A percentile compares a stretch with the other conserved stretches of the same genome.
Evolutionary conservation across 2,113 vertebrate genomes (phyloP).

Genomic region (Labeo rohita): DNA sequence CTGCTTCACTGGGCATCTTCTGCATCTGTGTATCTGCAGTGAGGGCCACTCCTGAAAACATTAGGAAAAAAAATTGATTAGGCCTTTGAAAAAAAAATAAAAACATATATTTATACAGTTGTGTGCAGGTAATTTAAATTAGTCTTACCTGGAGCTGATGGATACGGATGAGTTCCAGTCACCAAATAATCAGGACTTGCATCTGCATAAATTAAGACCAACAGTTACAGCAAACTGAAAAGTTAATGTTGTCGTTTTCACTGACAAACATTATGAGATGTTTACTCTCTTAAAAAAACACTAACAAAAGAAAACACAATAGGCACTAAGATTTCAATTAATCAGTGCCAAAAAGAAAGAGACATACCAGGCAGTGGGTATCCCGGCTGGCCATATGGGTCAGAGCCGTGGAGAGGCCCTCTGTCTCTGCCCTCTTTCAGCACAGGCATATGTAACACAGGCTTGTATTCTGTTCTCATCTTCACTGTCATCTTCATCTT

Average conservation of each 20-base stretch:
- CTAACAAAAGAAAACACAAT: neutral
- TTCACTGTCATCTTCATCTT: conserved; percentile 92
- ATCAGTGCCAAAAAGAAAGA: neutral
- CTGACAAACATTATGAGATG: neutral
- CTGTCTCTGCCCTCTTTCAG: conserved; percentile 90
- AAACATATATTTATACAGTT: too few relatives aligned
- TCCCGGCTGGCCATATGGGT: conserved; percentile 79
- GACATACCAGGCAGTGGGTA: conserved; percentile 84
- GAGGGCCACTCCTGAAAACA: conserved; percentile 84
- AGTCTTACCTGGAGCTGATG: conserved; percentile 88
- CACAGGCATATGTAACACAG: conserved; percentile 92
- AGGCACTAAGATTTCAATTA: neutral
- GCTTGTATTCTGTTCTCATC: conserved; percentile 85
- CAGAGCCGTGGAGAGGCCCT: conserved; percentile 64
- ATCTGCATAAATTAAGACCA: conserved; percentile 62
- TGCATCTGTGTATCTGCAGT: conserved; percentile 95
- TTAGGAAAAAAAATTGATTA: neutral
- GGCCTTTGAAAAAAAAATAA: too few relatives aligned
- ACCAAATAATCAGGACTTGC: conserved; percentile 92
- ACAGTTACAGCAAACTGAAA: neutral
- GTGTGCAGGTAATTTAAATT: neutral
- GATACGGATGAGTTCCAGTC: conserved; percentile 96
- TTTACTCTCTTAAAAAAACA: neutral
- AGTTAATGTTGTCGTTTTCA: neutral
- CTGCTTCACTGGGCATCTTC: conserved; percentile 93